Base-by-base conservation (phyloP, 2,888 invertebrate species). In the Amaurobius ferox region DNA sequence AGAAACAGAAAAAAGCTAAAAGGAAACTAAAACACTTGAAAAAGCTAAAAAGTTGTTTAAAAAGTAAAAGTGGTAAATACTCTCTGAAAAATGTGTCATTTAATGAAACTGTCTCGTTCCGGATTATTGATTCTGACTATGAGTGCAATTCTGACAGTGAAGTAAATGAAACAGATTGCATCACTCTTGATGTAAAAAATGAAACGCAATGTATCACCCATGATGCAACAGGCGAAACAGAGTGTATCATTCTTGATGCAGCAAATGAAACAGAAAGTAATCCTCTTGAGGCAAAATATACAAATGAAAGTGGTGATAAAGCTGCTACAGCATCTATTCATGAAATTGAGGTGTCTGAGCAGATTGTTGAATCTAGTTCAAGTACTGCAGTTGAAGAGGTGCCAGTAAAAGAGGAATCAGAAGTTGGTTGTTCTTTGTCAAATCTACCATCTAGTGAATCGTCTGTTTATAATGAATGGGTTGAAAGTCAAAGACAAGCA, bases 401-500 rank as follows among this genome's bases (percentile, higher is more conserved):
- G n/a, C n/a, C n/a, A n/a, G n/a, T n/a, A n/a, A n/a, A n/a, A n/a
- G 28, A 48, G 1, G 29, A 44, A 71, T 16, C 32, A 26, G n/a
- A 9, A 11, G 13, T 23, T 0, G 29, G 13, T 1, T 23, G 3
- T 13, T 2, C n/a, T 39, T 11, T 35, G 19, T 66, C 7, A 11
- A 11, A 1, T 55, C 11, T 23, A 2, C 23, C 23, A 6, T 55
- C 55, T 23, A 6, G 23, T 1, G 16, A 32, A 9, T 32, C 29
- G 16, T 32, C 81, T 7, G 32, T 70, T 44, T 81, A 68, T 44
- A 64, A 81, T 32, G 9, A 6, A 30, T 81, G 81, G 81, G 9
- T 76, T 11, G 81, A 76, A 44, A 48, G 30, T 55, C 81, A 81
- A 23, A 68, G 62, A n/a, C 40, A 62, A 70, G 81, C 81, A 16